These are phyloP conservation scores for Andrena haemorrhoa DNA, from an alignment of 2,888 invertebrate species.

Conservation along the genomic window DNA sequence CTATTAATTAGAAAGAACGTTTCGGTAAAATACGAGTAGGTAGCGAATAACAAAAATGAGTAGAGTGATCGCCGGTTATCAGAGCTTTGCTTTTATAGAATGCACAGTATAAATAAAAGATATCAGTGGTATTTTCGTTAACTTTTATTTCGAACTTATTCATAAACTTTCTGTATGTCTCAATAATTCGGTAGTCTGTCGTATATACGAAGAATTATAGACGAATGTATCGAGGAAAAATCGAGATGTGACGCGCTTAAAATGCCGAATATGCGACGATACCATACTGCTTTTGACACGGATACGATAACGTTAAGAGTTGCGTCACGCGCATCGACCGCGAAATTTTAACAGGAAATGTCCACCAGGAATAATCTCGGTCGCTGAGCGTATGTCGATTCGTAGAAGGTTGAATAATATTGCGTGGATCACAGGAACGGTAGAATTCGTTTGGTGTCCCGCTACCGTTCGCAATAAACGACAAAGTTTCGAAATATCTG, in stretches of 20 bases:
- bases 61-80: too few species aligned
- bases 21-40: too few species aligned
- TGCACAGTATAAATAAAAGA: too few species aligned
- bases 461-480: background rate
- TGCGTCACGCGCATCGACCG: conserved; percentile 27
- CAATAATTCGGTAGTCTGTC: background rate
- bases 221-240: background rate
- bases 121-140: background rate
- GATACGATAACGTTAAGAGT: conserved; percentile 8
- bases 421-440: conserved; percentile 20
- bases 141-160: background rate
- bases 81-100: too few species aligned
- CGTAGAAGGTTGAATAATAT: conserved; percentile 32
- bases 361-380: conserved; percentile 27
- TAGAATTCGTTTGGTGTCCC: background rate
- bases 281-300: conserved; percentile 4
- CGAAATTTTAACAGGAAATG: conserved; percentile 24
- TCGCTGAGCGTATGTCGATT: conserved; percentile 21
- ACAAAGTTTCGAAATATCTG: background rate
- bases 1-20: too few species aligned
- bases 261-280: background rate
- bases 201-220: background rate
- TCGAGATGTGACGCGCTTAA: background rate
- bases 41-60: too few species aligned
- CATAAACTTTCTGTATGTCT: background rate